Base-by-base conservation (phyloP, 2,797 vertebrate genomes). In the Chiroxiphia lanceolata region DNA sequence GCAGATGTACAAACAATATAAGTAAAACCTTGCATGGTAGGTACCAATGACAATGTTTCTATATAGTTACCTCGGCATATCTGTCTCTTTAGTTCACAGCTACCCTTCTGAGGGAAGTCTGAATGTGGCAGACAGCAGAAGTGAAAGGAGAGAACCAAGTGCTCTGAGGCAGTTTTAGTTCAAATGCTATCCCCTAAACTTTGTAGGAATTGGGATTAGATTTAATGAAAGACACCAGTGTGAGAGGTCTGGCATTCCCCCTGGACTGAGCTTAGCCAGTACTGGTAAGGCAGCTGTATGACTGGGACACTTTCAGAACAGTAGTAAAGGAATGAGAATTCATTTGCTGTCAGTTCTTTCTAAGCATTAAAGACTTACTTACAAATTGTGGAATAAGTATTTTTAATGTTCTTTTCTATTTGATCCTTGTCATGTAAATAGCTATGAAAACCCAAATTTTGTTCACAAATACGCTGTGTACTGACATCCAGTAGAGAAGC, bases 401-500 rank as follows among this genome's bases (percentile, higher is more conserved):
- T 86, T 91, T 45, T 34, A 56, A 45, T 48, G 23, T 45, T 74
- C 53, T 89, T 91, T 90, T 29, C 14, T 71, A 42, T 92, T 82
- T 78, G 45, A 57, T 61, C 36, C 12, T 59, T 8, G 4, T 13
- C 22, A 15, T 57, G 50, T 78, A 78, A 83, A 83, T 23, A 86
- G 27, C 53, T 60, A 23, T 21, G 22, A 70, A 76, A 75, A 27
- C 22, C 13, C 16, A 3, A 48, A 64, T 29, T 71, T 77, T 94
- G 9, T 48, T 67, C 45, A 48, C 18, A 74, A 67, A 53, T 13
- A 10, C 0, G 0, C 50, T 2, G 0, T 19, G 29, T 57, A 38
- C 44, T 67, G 56, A 40, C 67, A 74, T 21, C 27, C 29, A 23
- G 18, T 65, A 69, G 36, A 88, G 29, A 95, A 93, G 22, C 15